Evolutionary conservation across 2,797 vertebrate species (phyloP).

Genomic region (Gobio occitaniae): DNA sequence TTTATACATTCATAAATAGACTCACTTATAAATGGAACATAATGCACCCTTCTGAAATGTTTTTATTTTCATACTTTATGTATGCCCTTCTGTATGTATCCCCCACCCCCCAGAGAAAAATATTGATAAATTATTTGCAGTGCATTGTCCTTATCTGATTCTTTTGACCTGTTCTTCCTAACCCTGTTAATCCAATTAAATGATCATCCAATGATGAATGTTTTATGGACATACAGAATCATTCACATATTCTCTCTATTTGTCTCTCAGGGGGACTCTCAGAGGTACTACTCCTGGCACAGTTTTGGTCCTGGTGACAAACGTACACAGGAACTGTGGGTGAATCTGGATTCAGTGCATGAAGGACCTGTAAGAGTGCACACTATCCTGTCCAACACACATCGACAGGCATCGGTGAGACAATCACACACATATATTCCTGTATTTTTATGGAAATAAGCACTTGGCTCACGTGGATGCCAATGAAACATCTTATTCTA

Average conservation of each 20-base stretch:
- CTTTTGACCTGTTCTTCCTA: not conserved
- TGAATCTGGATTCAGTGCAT: slow-evolving; percentile 81
- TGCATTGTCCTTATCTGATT: not conserved
- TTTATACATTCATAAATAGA: no score
- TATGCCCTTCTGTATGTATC: no score
- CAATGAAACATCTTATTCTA: not conserved
- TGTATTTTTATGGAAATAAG: not conserved
- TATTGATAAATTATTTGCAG: not conserved
- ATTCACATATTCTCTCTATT: not conserved
- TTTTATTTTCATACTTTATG: no score
- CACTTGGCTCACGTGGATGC: slow-evolving; percentile 2
- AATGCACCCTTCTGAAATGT: no score
- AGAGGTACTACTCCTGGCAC: slow-evolving; percentile 89
- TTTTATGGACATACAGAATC: not conserved
- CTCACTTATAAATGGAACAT: no score
- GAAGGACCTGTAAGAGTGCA: slow-evolving; percentile 86
- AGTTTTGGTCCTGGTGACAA: slow-evolving; percentile 82
- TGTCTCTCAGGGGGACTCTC: slow-evolving; percentile 84
- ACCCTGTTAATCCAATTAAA: not conserved
- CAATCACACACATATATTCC: slow-evolving; percentile 10
- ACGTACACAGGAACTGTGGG: slow-evolving; percentile 81
- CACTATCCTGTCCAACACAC: slow-evolving; percentile 89
- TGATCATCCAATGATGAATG: not conserved
- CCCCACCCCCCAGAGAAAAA: not conserved
- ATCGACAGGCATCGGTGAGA: slow-evolving; percentile 92